phyloP scores from a whole-genome alignment of 2,113 vertebrate species.

The human (Homo sapiens) region GRCh38 chr7:78368501-78369000 shows the following conservation, averaged over 20 bases:
- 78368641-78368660: neutral
- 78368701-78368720: neutral
- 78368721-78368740: neutral
- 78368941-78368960: slow-evolving; percentile 49
- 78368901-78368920: slow-evolving; percentile 50
- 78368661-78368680: neutral
- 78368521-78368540: neutral
- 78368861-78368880: slow-evolving; percentile 61
- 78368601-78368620: neutral
- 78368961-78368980: slow-evolving; percentile 55
- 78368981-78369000: slow-evolving; percentile 52
- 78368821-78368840: slow-evolving; percentile 38
- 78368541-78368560: neutral
- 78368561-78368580: neutral
- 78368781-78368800: slow-evolving; percentile 40
- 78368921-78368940: slow-evolving; percentile 60
- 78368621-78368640: neutral
- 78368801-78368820: slow-evolving; percentile 38
- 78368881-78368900: slow-evolving; percentile 63
- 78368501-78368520: neutral
- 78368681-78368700: neutral
- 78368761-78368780: slow-evolving; percentile 34
- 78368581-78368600: neutral
- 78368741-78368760: slow-evolving; percentile 49
- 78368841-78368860: slow-evolving; percentile 51